phyloP scores from a whole-genome alignment of 2,888 invertebrate genomes.

The Oligia latruncula region DNA sequence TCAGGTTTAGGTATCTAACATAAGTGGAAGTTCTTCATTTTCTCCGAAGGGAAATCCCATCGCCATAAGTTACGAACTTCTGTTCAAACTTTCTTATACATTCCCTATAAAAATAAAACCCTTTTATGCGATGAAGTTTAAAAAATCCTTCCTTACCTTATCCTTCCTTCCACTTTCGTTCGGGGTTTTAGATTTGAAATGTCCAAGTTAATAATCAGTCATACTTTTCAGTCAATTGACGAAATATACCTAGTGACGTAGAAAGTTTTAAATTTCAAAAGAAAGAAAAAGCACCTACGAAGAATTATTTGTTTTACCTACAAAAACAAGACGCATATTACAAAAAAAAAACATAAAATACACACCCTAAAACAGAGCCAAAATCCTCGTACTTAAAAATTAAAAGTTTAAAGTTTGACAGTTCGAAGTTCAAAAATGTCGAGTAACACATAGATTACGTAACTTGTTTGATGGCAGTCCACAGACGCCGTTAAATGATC shows the following conservation, averaged over 20 bases:
- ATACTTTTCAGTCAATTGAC: neutral
- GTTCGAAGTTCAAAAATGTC: conserved; percentile 15
- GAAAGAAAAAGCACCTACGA: neutral
- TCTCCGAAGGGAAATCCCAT: neutral
- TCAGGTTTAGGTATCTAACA: neutral
- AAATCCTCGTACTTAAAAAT: neutral
- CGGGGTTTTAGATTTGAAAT: neutral
- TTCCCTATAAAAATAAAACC: neutral
- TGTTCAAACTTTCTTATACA: neutral
- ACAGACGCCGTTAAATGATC: conserved; percentile 71
- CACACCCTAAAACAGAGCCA: neutral
- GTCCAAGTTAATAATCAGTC: neutral
- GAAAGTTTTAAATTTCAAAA: neutral
- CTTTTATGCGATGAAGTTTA: neutral
- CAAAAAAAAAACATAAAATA: neutral
- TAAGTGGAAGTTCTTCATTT: neutral
- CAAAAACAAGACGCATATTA: neutral
- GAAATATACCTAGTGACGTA: neutral
- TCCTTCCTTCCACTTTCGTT: neutral
- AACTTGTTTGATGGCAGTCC: conserved; percentile 42
- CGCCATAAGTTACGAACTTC: neutral
- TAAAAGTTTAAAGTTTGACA: conserved; percentile 3
- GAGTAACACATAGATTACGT: conserved; percentile 25
- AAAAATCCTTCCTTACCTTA: neutral
- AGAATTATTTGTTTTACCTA: neutral